Base-by-base conservation (phyloP, 1,140 invertebrate genomes). In the Neodiprion lecontei region DNA sequence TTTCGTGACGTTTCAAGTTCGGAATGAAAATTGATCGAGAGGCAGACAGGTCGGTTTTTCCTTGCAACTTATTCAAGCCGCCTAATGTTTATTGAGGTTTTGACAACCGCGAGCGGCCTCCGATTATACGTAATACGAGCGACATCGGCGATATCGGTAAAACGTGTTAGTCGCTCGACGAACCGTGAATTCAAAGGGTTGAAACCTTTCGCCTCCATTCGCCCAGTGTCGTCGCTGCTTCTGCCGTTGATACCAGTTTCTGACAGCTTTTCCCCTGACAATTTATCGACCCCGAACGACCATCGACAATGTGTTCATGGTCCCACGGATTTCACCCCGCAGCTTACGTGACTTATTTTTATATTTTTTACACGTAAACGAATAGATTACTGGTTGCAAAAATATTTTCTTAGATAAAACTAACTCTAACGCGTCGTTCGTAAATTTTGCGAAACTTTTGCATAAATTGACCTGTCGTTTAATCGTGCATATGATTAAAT, bases 41-140 rank as follows among this genome's bases (percentile, higher is more conserved):
- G 28, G 28, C 28, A 40, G 28, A 5, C 28, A 40, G 28, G 28
- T 40, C 28, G 28, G 28, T 40, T 61, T 61, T 61, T 61, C n/a
- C 53, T 12, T 4, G 11, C 53, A 61, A 61, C 53, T 61, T 61
- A 61, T 61, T 5, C 5, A 14, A 61, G n/a, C 28, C 28, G 28
- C n/a, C 53, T 61, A 61, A 61, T 61, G 53, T 61, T 61, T 61
- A 61, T 5, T 61, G 53, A 61, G 53, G 53, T 61, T 61, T 61
- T 17, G 53, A 61, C 11, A 61, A 61, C n/a, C 53, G 28, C 28
- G 28, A 40, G 28, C 28, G 28, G 28, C 28, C 1, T 40, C 28
- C 28, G 28, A 40, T 40, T 40, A 40, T 40, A 40, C 28, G 5
- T 61, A 14, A 17, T 61, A 14, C 53, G 53, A 61, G 11, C 53